Percentiles rank a stretch among this genome's conserved stretches.
Conservation (phyloP, 2,888 invertebrate genomes). For the Alloplasta piceator region DNA sequence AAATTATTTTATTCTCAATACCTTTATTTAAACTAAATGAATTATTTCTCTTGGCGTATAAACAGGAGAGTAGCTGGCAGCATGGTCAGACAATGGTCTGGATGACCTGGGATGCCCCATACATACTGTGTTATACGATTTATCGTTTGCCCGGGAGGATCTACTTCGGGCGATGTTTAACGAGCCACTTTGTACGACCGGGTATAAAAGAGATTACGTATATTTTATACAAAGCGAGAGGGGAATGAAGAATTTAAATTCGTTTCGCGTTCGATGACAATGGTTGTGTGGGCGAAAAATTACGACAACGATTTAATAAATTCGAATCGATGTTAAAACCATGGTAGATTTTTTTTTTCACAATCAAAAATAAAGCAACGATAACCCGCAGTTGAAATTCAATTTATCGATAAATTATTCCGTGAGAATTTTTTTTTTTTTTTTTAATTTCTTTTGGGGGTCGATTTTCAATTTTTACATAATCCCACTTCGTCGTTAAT, state of each 20-base stretch:
- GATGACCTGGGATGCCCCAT: not conserved
- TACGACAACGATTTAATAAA: conserved; percentile 11
- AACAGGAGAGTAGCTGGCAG: too few relatives aligned
- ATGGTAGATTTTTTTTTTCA: not conserved
- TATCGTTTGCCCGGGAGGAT: conserved; percentile 6
- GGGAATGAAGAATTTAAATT: conserved; percentile 15
- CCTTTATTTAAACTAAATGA: not conserved
- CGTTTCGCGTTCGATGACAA: conserved; percentile 35
- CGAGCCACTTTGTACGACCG: conserved; percentile 30
- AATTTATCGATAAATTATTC: too few relatives aligned
- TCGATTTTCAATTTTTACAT: too few relatives aligned
- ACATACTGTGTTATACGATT: not conserved
- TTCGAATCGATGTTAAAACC: conserved; percentile 8
- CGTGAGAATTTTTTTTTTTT: too few relatives aligned
- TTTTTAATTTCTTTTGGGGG: too few relatives aligned
- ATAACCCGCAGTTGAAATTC: too few relatives aligned
- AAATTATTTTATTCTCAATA: not conserved
- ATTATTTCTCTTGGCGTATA: too few relatives aligned
- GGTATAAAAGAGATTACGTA: conserved; percentile 7
- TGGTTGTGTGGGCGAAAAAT: conserved; percentile 26
- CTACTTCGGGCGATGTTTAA: conserved; percentile 28
- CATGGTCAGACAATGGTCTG: too few relatives aligned
- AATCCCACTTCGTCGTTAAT: too few relatives aligned
- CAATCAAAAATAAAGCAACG: too few relatives aligned
- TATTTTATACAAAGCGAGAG: not conserved